Evolutionary conservation across 2,113 vertebrate species (phyloP), one percentile per base, ranked within the genome.

Genomic region (Corythoichthys haematopterus): DNA sequence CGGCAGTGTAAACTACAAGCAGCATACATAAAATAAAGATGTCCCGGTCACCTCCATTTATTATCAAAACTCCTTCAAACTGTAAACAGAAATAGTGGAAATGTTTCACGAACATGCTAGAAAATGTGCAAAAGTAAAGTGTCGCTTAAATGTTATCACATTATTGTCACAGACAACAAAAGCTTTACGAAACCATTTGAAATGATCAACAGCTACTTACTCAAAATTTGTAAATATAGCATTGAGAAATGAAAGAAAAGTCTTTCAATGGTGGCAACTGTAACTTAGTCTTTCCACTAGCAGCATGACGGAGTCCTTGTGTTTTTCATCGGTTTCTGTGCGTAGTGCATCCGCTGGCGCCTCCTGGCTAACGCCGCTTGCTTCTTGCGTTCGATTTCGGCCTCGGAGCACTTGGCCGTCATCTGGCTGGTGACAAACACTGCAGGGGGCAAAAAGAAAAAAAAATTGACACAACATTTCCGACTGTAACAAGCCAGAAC

Each of bases 371-470:
- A 79, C 1, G 96, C 96, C 76, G 95, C 95, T 78, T 95, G 94
- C 59, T 95, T 96, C 82, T 98, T 98, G 59, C 83, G 92, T 85
- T 95, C 94, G 70, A 98, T 98, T 88, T 98, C 95, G 56, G 93
- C 93, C 20, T 91, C 90, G 20, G 94, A 93, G 85, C 92, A 96
- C 65, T 91, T 95, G 64, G 84, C 91, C 0, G 82, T 89, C 82
- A 83, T 89, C 16, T 92, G 90, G 66, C 90, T 91, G 36, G 90
- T 83, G 66, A 91, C 77, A 61, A 88, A 91, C 50, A 85, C 94
- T 96, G 81, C 15, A 12, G n/a, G 6, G 9, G 11, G 12, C 90
- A 88, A 35, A 33, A 35, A 50, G 9, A 82, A 69, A 52, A 75
- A 60, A 38, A 69, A 71, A 81, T 38, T 1, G n/a, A 57, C 28